Evolutionary conservation across 2,113 vertebrate species (phyloP), one percentile per base, ranked within the genome.

Genomic region (Aplodontia rufa): DNA sequence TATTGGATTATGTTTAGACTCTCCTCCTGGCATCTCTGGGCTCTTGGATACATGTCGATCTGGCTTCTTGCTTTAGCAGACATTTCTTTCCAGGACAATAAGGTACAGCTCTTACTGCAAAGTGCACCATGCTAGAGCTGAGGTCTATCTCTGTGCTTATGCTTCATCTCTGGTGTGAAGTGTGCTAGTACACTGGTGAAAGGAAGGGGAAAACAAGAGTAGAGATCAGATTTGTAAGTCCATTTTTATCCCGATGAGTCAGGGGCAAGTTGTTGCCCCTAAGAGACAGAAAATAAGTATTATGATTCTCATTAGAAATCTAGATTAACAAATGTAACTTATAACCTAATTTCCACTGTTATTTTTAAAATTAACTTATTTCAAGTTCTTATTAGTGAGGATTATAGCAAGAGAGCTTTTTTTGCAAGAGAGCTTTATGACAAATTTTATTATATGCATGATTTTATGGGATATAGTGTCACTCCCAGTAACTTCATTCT

Each of bases 91-190:
- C 49, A n/a, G 47, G 64, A 47, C 42, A n/a, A 81, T 64, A 24
- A 28, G 53, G 64, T 10, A 2, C 12, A 8, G 1, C 9, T 6
- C 47, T n/a, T 7, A 3, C 2, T 4, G 7, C 37, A 35, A 45
- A 37, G 9, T 6, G 6, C 7, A 5, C n/a, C 6, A 0, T 32
- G 32, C 12, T 4, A 6, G 45, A 81, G 22, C 11, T 24, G 6
- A 3, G 32, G 45, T 49, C 58, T 35, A 3, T 55, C 28, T n/a
- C 66, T 80, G 9, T 4, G 32, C 37, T 40, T n/a, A n/a, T n/a
- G 28, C 35, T 30, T 79, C 35, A n/a, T n/a, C n/a, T 17, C 58
- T 49, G 28, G 28, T 22, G 0, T 80, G 66, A 40, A 13, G 28
- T 37, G 20, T 80, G 6, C 13, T 45, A 3, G 22, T 24, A 69